phyloP scores from a whole-genome alignment of 37 sponge, comb jelly and placozoan species.

The Ephydatia muelleri region DNA sequence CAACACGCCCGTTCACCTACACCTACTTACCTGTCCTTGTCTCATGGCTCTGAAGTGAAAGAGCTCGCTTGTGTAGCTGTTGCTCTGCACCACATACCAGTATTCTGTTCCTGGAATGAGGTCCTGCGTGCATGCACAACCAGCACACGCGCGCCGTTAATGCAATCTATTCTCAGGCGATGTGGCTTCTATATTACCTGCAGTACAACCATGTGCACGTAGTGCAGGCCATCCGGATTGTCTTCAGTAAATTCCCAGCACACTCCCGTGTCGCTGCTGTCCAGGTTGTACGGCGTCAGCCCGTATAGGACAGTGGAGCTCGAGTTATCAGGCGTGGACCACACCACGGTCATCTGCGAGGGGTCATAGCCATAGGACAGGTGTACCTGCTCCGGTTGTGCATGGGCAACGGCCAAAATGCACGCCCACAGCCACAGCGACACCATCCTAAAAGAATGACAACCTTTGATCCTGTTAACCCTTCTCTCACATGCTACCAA shows the following conservation, averaged over 20 bases:
- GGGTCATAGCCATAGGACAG: slow-evolving; percentile 19
- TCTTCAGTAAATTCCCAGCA: slow-evolving; percentile 37
- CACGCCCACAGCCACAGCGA: neutral
- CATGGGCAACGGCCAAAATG: neutral
- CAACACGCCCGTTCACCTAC: no score
- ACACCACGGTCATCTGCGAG: slow-evolving; percentile 29
- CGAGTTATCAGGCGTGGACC: slow-evolving; percentile 12
- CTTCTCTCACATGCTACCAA: neutral
- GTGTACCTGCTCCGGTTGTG: slow-evolving; percentile 31
- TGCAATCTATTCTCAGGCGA: neutral
- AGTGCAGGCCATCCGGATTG: slow-evolving; percentile 40
- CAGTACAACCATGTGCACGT: slow-evolving; percentile 22
- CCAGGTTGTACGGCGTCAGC: neutral
- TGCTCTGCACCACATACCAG: slow-evolving; percentile 15
- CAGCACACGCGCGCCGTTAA: no score
- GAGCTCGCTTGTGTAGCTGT: slow-evolving; percentile 3
- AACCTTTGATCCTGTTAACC: neutral
- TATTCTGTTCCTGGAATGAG: slow-evolving; percentile 13
- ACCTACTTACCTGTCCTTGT: neutral
- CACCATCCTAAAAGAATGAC: neutral
- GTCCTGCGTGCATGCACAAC: neutral
- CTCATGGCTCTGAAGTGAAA: slow-evolving; percentile 36
- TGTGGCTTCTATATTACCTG: neutral
- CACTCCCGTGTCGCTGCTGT: neutral
- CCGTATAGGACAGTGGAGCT: slow-evolving; percentile 9